A percentile compares a stretch with the other conserved stretches of the same genome.
phyloP scores from a whole-genome alignment of 2,113 vertebrate genomes.

The Paramisgurnus dabryanus region DNA sequence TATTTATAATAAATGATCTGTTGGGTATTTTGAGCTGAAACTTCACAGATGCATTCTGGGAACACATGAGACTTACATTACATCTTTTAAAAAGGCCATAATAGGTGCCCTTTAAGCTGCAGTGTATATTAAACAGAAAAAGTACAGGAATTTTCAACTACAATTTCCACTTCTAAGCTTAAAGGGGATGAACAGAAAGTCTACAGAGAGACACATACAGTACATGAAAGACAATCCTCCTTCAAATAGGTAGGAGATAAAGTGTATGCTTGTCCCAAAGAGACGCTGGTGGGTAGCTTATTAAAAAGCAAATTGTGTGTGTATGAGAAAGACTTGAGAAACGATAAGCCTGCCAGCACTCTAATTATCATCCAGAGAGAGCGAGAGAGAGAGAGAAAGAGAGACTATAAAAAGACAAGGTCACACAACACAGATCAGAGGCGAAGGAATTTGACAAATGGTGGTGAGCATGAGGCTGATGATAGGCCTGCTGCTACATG shows the following conservation, averaged over 20 bases:
- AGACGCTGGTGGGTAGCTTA: neutral
- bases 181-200: too few species aligned
- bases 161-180: too few species aligned
- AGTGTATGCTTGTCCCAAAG: neutral
- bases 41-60: too few species aligned
- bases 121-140: too few species aligned
- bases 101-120: too few species aligned
- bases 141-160: too few species aligned
- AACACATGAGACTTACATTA: too few species aligned
- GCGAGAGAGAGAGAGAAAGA: constrained; percentile 7
- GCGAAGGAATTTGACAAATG: constrained; percentile 43
- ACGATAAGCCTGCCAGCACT: constrained; percentile 24
- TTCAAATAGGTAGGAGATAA: neutral
- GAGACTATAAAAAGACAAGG: constrained; percentile 53
- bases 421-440: constrained; percentile 42
- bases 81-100: too few species aligned
- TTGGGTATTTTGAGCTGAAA: too few species aligned
- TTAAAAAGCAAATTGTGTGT: constrained; percentile 43
- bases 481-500: neutral
- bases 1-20: too few species aligned
- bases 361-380: constrained; percentile 33
- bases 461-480: neutral
- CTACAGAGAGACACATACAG: neutral
- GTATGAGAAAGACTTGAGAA: constrained; percentile 28
- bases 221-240: neutral